Base-by-base conservation (phyloP, 2,888 invertebrate genomes). In the Amiota mariae region DNA sequence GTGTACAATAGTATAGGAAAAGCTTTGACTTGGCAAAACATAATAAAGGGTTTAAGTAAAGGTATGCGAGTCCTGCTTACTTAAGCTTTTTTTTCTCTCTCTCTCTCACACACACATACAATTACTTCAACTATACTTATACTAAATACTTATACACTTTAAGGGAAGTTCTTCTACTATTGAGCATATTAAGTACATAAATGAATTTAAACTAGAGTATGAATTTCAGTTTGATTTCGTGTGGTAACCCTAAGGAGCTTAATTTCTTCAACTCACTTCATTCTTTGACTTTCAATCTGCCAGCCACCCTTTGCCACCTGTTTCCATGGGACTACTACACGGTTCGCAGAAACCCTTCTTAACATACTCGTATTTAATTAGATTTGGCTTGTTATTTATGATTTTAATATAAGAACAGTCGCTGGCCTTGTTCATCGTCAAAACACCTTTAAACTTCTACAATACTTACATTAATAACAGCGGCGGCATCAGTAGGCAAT, bases 341-440 rank as follows among this genome's bases (percentile, higher is more conserved):
- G 36, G 3, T 36, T 36, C 36, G 54, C 54, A 13, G 8, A 13
- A 13, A 57, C 57, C 57, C 15, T 15, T 57, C 18, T 15, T 8
- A 15, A 57, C n/a, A 54, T 54, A 51, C 57, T 57, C 57, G 9
- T 67, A 24, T 51, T 51, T 67, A 67, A 67, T 67, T 67, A 51
- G 67, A 20, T 67, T 67, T 67, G 18, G 10, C 67, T 67, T n/a
- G 24, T 67, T 51, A 67, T 51, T 51, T 67, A 67, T 67, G 46
- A 67, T 51, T 67, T 67, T 51, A 67, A 67, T 51, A 67, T 63
- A 57, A 15, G 13, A 51, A n/a, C 54, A 51, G 54, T 51, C 12
- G 12, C 54, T 51, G 54, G 54, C 54, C 12, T 2, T 36, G 36
- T 36, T 36, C 36, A 36, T 36, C 36, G 36, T 6, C 36, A 36